Conservation (phyloP, 1,140 invertebrate species). For the Hormaphis cornu region DNA sequence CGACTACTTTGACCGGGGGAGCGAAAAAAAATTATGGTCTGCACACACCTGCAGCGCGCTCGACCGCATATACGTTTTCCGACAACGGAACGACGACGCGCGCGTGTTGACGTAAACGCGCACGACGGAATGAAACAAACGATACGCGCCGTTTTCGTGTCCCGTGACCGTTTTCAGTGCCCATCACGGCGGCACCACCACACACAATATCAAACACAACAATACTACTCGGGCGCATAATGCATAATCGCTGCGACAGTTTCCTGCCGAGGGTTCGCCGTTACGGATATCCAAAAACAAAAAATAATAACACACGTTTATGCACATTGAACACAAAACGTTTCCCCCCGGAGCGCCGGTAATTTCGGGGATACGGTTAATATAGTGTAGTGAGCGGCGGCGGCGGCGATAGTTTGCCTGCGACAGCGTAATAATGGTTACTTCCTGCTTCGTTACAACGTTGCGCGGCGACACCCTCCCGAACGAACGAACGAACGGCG, state of each 20-base stretch:
- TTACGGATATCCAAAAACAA: conserved; percentile 9
- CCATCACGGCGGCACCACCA: background rate
- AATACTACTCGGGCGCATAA: background rate
- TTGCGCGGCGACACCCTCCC: no score
- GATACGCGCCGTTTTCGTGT: no score
- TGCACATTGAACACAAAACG: background rate
- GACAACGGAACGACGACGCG: background rate
- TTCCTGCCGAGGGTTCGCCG: conserved; percentile 1
- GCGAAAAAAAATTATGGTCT: no score
- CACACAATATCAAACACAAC: background rate
- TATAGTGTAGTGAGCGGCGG: background rate
- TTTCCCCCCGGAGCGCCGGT: background rate
- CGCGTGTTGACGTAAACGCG: background rate
- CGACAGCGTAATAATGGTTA: background rate
- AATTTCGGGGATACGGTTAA: conserved; percentile 22
- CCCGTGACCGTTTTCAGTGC: conserved; percentile 14
- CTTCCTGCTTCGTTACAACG: no score
- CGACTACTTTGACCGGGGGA: no score
- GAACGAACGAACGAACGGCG: no score
- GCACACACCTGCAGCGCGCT: no score
- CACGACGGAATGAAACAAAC: background rate
- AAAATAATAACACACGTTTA: background rate
- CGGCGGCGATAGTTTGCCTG: background rate
- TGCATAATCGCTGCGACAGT: background rate
- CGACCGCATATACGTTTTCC: no score